Evolutionary conservation across 2,113 vertebrate genomes (phyloP), one percentile per base, ranked within the genome.

Genomic region (Casuarius casuarius): DNA sequence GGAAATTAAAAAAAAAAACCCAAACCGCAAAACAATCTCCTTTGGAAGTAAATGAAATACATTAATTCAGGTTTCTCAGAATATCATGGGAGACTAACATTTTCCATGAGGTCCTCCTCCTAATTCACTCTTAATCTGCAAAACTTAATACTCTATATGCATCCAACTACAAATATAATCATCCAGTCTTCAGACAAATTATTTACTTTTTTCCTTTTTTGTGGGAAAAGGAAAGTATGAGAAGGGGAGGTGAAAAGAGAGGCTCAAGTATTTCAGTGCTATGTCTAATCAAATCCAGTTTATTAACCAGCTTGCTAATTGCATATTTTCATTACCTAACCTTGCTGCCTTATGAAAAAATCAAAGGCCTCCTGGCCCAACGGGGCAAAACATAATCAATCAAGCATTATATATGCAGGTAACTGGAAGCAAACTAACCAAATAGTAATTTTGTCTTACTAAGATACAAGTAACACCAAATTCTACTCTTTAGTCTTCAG

Each of bases 341-440:
- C 83, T 87, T 63, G 68, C 25, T 90, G 81, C 42, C 62, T 68
- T 91, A 61, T 59, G 65, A 56, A 80, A 68, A 95, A 83, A 87
- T 21, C 71, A 92, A 90, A 94, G 54, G 7, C 58, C 84, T 92
- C 90, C 12, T 89, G 82, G 87, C 73, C 80, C 74, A 94, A 88
- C 35, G 89, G 75, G 61, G 48, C 73, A 84, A 87, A 16, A 90
- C 75, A 88, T 70, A 94, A 89, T 83, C 74, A 70, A 51, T 74
- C 42, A 79, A 84, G 68, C 68, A 71, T 77, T 88, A 80, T 92
- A 42, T 5, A 22, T 56, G 11, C 51, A 94, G 61, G 72, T 56
- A 62, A 92, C 1, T 83, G 77, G 33, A 96, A 94, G 81, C 13
- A 89, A 95, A 96, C 15, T 29, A 93, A 85, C 2, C 33, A 54